phyloP scores from a whole-genome alignment of 2,797 vertebrate genomes.

The Garrulus glandarius region DNA sequence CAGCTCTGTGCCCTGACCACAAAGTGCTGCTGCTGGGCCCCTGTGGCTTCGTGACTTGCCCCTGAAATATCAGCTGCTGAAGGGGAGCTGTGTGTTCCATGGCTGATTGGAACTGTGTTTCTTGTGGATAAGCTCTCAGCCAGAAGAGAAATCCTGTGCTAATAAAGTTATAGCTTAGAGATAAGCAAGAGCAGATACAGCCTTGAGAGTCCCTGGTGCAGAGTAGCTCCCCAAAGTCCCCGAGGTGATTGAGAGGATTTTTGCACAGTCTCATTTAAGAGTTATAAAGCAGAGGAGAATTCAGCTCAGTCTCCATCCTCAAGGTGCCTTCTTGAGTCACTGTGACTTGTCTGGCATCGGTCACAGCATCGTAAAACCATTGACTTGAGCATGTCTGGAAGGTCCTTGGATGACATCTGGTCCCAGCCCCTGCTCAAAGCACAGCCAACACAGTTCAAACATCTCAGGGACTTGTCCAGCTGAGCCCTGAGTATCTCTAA shows the following conservation, averaged over 20 bases:
- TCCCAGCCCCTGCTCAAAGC: background rate
- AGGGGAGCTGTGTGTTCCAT: accelerated
- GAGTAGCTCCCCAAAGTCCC: background rate
- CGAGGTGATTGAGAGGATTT: background rate
- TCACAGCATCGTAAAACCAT: background rate
- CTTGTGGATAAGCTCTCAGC: background rate
- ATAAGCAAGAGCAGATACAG: background rate
- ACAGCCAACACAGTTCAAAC: background rate
- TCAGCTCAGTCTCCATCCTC: background rate
- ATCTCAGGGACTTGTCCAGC: background rate
- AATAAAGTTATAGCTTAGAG: background rate
- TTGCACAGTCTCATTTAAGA: background rate
- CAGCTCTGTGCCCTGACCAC: background rate
- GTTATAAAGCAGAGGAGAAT: background rate
- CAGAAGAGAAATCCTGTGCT: background rate
- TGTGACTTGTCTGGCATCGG: background rate
- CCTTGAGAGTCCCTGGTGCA: background rate
- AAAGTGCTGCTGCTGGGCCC: background rate
- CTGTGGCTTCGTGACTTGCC: background rate
- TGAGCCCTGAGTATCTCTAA: background rate
- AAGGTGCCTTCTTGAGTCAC: background rate
- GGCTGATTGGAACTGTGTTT: background rate
- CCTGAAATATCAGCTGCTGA: background rate
- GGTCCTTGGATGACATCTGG: background rate
- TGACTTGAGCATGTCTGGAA: background rate